Conservation (phyloP, 2,888 invertebrate species). For the Diarsia brunnea region DNA sequence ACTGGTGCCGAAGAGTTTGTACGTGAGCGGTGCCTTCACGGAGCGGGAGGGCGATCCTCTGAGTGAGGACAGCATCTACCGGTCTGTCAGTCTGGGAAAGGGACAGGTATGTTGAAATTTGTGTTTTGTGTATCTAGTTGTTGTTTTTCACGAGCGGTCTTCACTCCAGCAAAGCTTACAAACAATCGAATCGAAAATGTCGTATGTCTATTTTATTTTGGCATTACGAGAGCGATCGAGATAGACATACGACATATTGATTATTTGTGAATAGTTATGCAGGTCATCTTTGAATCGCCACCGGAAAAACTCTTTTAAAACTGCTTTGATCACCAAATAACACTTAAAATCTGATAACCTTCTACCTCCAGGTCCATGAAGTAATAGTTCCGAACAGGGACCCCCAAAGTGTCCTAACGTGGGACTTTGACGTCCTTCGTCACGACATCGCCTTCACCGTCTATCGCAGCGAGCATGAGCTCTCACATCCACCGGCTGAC, state of each 20-base stretch:
- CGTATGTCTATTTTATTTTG: too few relatives aligned
- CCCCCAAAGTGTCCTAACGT: slow-evolving; percentile 97
- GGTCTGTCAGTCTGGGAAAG: slow-evolving; percentile 92
- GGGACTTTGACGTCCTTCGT: slow-evolving; percentile 98
- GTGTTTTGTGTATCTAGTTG: background rate
- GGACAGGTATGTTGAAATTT: slow-evolving; percentile 85
- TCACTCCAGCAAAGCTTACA: too few relatives aligned
- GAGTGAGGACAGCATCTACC: slow-evolving; percentile 93
- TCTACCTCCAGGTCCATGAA: slow-evolving; percentile 93
- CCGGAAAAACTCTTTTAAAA: background rate
- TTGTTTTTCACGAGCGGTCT: background rate
- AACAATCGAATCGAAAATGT: too few relatives aligned
- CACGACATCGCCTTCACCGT: slow-evolving; percentile 97
- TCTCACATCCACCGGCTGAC: slow-evolving; percentile 69
- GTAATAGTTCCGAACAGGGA: slow-evolving; percentile 95
- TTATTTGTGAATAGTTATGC: too few relatives aligned
- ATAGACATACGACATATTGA: too few relatives aligned
- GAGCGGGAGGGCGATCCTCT: slow-evolving; percentile 88
- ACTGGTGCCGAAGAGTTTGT: slow-evolving; percentile 96
- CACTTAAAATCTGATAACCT: background rate
- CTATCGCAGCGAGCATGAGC: slow-evolving; percentile 83
- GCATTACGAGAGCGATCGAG: too few relatives aligned
- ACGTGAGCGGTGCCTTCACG: slow-evolving; percentile 92
- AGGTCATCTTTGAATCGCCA: too few relatives aligned
- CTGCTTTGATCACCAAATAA: background rate